A percentile compares a stretch with the other conserved stretches of the same genome.
phyloP scores from a whole-genome alignment of 2,797 vertebrate species.

The Anguilla obscura region DNA sequence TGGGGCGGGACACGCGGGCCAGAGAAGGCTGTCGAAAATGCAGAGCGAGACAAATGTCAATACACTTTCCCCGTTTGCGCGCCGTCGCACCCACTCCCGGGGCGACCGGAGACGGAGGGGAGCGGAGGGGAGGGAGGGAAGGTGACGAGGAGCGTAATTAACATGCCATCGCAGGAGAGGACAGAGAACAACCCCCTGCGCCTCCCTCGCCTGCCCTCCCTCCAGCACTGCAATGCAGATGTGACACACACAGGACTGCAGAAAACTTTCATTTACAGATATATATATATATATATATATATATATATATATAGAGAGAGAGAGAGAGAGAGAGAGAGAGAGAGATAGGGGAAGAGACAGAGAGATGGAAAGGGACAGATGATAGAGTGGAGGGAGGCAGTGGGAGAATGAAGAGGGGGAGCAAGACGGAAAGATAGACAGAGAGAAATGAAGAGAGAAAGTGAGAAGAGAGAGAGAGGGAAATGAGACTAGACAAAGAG shows the following conservation, averaged over 20 bases:
- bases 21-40: constrained; percentile 20
- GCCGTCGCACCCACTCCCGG: background rate
- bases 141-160: constrained; percentile 44
- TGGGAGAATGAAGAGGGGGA: background rate
- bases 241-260: constrained; percentile 54
- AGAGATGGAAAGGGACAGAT: background rate
- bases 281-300: too few relatives aligned
- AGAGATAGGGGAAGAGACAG: too few relatives aligned
- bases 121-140: background rate
- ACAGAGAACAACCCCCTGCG: constrained; percentile 19
- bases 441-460: constrained; percentile 28
- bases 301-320: background rate
- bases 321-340: too few relatives aligned
- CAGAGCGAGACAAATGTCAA: constrained; percentile 18
- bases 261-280: constrained; percentile 54
- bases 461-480: constrained; percentile 4
- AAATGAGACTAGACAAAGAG: background rate
- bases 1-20: background rate
- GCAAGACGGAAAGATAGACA: constrained; percentile 44
- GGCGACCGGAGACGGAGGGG: background rate
- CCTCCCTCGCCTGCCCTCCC: constrained; percentile 44
- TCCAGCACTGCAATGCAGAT: constrained; percentile 75
- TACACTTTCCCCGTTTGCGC: background rate
- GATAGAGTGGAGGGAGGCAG: background rate
- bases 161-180: constrained; percentile 37